Conservation (phyloP, 2,888 invertebrate species). For the Drosophila emarginata region DNA sequence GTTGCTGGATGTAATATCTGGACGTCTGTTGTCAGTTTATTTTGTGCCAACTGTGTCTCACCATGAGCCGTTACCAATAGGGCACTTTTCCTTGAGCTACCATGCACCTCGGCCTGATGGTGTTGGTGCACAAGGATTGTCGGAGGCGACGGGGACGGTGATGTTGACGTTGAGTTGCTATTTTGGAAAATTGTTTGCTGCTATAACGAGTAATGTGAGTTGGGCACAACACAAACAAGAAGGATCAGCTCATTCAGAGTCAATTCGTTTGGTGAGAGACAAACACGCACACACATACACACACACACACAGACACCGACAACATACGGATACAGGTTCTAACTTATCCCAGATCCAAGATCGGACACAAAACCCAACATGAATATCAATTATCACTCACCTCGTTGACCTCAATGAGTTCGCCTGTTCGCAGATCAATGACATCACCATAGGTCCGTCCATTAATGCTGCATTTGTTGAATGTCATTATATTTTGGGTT, state of each 20-base stretch:
- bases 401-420: conserved; percentile 92
- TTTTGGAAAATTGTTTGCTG: conserved; percentile 79
- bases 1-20: conserved; percentile 14
- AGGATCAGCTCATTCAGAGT: conserved; percentile 4
- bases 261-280: conserved; percentile 27
- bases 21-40: background rate
- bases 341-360: conserved; percentile 4
- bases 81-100: conserved; percentile 50
- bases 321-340: conserved; percentile 20
- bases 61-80: conserved; percentile 54
- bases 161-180: conserved; percentile 58
- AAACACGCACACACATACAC: too few species aligned
- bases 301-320: conserved; percentile 21
- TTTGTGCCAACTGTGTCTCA: conserved; percentile 43
- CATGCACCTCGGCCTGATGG: conserved; percentile 72
- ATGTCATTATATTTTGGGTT: conserved; percentile 99
- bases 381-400: conserved; percentile 83
- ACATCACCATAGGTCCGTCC: conserved; percentile 96
- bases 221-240: conserved; percentile 42
- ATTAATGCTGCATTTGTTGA: conserved; percentile 98
- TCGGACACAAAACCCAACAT: background rate
- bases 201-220: conserved; percentile 80
- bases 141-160: conserved; percentile 37
- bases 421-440: conserved; percentile 92
- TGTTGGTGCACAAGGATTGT: conserved; percentile 71